Percentiles rank a stretch among this genome's conserved stretches.
phyloP scores from a whole-genome alignment of 2,113 vertebrate species.

The Lasiurus cinereus region DNA sequence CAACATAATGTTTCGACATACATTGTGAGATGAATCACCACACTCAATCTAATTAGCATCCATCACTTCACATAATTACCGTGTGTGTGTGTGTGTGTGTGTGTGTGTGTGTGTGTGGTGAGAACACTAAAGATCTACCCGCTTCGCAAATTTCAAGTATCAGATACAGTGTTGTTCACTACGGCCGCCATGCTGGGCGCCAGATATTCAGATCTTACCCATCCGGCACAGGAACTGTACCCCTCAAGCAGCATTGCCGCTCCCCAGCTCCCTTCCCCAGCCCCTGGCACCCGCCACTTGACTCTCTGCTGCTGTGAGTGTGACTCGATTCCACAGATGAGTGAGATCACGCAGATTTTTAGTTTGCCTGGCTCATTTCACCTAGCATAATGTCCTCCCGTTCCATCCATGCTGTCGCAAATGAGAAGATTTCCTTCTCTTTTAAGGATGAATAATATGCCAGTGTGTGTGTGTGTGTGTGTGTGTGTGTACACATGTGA shows the following conservation, averaged over 20 bases:
- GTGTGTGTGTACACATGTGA: not conserved
- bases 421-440: not conserved
- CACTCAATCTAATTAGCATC: not conserved
- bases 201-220: not conserved
- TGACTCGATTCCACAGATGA: not conserved
- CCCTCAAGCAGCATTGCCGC: not conserved
- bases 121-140: not conserved
- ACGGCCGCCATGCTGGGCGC: not conserved
- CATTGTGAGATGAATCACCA: not conserved
- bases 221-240: not conserved
- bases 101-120: not conserved
- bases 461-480: not conserved
- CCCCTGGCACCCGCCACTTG: not conserved
- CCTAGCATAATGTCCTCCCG: not conserved
- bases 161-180: not conserved
- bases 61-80: not conserved
- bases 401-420: not conserved
- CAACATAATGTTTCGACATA: not conserved
- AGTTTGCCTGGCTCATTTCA: not conserved
- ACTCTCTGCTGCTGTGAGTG: not conserved
- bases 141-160: not conserved
- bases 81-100: not conserved
- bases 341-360: not conserved
- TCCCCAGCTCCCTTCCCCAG: not conserved
- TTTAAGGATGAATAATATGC: not conserved